phyloP scores from a whole-genome alignment of 2,888 invertebrate genomes.

The Pollenia angustigena region DNA sequence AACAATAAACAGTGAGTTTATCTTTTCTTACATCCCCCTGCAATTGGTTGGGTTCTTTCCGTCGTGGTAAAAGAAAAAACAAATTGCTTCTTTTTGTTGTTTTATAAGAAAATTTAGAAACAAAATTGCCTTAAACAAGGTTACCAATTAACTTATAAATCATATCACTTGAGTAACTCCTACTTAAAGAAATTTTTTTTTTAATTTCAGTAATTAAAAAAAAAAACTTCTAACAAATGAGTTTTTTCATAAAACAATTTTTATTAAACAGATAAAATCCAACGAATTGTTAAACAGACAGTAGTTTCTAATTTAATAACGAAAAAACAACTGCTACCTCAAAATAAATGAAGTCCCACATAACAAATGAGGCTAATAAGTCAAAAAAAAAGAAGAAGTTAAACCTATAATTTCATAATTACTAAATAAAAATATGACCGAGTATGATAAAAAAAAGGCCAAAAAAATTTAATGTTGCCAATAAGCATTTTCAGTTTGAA shows the following conservation, averaged over 20 bases:
- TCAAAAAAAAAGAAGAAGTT: conserved; percentile 78
- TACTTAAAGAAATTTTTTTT: conserved; percentile 27
- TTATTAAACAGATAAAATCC: conserved; percentile 21
- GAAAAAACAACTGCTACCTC: conserved; percentile 61
- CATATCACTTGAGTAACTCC: conserved; percentile 55
- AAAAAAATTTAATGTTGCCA: not conserved
- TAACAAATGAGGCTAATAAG: conserved; percentile 81
- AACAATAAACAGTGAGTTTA: too few species aligned
- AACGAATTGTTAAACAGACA: not conserved
- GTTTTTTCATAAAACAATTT: conserved; percentile 26
- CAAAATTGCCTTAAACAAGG: not conserved
- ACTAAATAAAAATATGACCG: conserved; percentile 66
- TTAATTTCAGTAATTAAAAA: not conserved
- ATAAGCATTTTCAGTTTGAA: conserved; percentile 41
- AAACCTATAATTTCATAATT: conserved; percentile 82
- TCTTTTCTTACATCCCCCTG: too few species aligned
- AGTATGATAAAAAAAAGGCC: conserved; percentile 49
- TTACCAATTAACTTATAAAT: conserved; percentile 63
- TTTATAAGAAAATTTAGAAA: not conserved
- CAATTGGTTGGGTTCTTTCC: too few species aligned
- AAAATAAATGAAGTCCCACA: conserved; percentile 67
- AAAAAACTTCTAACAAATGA: not conserved
- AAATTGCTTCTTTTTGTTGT: too few species aligned
- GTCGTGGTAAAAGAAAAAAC: too few species aligned
- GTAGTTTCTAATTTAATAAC: not conserved